phyloP scores from a whole-genome alignment of 64 coral and sea anemone genomes.

The Actinia equina region DNA sequence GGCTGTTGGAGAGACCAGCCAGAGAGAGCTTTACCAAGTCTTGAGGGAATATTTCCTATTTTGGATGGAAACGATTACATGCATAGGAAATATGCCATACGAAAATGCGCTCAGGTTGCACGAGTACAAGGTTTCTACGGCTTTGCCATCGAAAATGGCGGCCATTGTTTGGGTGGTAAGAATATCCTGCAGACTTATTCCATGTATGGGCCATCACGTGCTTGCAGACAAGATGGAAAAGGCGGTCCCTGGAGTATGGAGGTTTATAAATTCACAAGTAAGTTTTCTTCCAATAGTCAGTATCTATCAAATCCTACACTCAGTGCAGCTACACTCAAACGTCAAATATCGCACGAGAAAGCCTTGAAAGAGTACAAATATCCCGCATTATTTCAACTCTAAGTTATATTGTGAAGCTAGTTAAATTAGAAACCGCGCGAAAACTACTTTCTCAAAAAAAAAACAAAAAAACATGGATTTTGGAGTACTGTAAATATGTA shows the following conservation, averaged over 20 bases:
- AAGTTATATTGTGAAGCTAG: too few relatives aligned
- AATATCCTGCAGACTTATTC: slow-evolving; percentile 78
- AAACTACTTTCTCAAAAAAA: too few relatives aligned
- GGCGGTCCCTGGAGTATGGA: slow-evolving; percentile 96
- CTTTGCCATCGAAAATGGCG: slow-evolving; percentile 89
- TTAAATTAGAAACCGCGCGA: too few relatives aligned
- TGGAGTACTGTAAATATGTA: too few relatives aligned
- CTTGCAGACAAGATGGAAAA: slow-evolving; percentile 59
- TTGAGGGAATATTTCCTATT: slow-evolving; percentile 87
- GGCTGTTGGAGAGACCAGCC: slow-evolving; percentile 93
- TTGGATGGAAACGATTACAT: slow-evolving; percentile 82
- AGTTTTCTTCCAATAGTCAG: neutral
- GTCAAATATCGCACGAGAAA: too few relatives aligned
- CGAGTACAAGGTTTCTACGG: slow-evolving; percentile 76
- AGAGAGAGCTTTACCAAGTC: slow-evolving; percentile 66
- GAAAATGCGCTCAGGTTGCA: slow-evolving; percentile 76
- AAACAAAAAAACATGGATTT: too few relatives aligned
- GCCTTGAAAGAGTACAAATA: too few relatives aligned
- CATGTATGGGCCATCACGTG: slow-evolving; percentile 76
- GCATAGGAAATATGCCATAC: slow-evolving; percentile 64
- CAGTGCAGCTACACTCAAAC: too few relatives aligned
- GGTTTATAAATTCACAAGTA: slow-evolving; percentile 90
- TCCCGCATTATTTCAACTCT: too few relatives aligned
- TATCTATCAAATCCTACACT: too few relatives aligned
- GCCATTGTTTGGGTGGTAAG: slow-evolving; percentile 86